These are phyloP conservation scores for Enteromius mattozi DNA, from an alignment of 2,797 vertebrate genomes.

Conservation along the genomic window DNA sequence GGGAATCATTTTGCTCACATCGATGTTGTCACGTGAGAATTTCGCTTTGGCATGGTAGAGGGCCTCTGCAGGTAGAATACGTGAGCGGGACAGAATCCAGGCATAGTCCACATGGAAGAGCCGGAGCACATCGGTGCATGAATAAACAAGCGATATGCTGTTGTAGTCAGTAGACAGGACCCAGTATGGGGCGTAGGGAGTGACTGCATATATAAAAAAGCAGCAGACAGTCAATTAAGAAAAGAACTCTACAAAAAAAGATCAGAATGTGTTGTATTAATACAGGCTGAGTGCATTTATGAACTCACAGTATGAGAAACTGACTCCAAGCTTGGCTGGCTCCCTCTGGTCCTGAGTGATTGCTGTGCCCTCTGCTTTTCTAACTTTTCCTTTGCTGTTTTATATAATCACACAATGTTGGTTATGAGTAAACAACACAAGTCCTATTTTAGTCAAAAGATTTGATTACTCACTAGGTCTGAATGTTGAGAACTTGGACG, in stretches of 20 bases:
- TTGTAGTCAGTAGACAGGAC: conserved; percentile 79
- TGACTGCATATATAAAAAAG: conserved; percentile 62
- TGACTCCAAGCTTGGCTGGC: conserved; percentile 83
- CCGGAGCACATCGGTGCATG: conserved; percentile 74
- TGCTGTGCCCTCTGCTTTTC: conserved; percentile 79
- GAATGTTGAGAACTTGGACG: conserved; percentile 80
- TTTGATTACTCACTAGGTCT: conserved; percentile 79
- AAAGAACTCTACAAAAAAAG: neutral
- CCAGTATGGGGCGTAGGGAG: conserved; percentile 78
- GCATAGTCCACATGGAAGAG: conserved; percentile 76
- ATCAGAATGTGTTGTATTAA: neutral
- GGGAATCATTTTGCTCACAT: conserved; percentile 69
- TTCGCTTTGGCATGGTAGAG: conserved; percentile 68
- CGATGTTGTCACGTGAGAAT: conserved; percentile 69
- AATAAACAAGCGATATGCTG: conserved; percentile 73
- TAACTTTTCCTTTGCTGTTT: conserved; percentile 80
- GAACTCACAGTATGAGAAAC: conserved; percentile 88
- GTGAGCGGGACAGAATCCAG: conserved; percentile 78
- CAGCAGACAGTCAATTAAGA: neutral
- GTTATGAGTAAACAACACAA: neutral
- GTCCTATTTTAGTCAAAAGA: neutral
- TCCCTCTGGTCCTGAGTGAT: conserved; percentile 75
- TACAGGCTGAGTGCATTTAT: neutral
- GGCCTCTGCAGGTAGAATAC: conserved; percentile 62
- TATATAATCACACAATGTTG: neutral